A percentile compares a stretch with the other conserved stretches of the same genome.
These are phyloP conservation scores for Sylvicapra grimmia DNA, from an alignment of 2,113 vertebrate genomes.

Conservation along the genomic window DNA sequence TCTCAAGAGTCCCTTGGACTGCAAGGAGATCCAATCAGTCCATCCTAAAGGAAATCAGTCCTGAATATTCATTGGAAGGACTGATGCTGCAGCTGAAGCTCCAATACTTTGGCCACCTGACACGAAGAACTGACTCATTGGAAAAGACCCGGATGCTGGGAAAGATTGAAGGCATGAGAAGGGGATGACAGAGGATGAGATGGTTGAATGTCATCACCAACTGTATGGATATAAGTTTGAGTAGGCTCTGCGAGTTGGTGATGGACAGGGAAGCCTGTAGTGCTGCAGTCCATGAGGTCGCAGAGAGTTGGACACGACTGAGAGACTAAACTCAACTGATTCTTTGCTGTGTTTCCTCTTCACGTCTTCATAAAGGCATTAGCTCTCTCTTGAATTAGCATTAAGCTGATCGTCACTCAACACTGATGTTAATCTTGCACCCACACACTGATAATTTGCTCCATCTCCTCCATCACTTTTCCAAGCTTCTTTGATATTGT, in stretches of 20 bases:
- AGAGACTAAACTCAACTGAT: background rate
- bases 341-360: background rate
- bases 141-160: background rate
- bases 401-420: background rate
- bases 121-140: rapidly evolving
- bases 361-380: background rate
- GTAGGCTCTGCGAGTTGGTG: background rate
- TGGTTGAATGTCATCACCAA: background rate
- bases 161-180: background rate
- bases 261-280: background rate
- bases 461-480: background rate
- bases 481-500: background rate
- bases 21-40: background rate
- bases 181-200: background rate
- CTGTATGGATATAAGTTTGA: background rate
- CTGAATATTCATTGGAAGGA: background rate
- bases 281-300: background rate
- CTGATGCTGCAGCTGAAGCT: background rate
- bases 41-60: background rate
- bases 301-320: background rate
- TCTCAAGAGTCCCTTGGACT: background rate
- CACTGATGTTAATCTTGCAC: background rate
- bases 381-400: background rate
- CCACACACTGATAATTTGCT: background rate
- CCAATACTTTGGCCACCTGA: background rate